phyloP scores from a whole-genome alignment of 2,113 vertebrate genomes.

The Chamaetylas fuelleborni region DNA sequence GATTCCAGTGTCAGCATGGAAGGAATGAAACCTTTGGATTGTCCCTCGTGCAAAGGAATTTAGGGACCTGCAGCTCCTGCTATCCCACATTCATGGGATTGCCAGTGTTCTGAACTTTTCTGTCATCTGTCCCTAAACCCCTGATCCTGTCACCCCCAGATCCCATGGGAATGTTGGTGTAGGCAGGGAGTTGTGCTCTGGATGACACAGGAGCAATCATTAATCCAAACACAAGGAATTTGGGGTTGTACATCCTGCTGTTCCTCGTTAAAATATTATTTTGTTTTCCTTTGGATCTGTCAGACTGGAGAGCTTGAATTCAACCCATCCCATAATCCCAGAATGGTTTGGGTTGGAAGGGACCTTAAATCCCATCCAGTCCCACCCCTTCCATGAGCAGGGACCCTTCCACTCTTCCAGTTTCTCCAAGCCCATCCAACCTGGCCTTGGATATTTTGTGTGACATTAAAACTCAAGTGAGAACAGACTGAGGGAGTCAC shows the following conservation, averaged over 20 bases:
- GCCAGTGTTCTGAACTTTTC: fast-evolving
- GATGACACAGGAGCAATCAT: fast-evolving
- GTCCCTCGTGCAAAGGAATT: background rate
- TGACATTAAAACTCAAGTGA: background rate
- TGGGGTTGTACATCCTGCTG: background rate
- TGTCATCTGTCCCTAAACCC: background rate
- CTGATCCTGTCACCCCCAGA: fast-evolving
- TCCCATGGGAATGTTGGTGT: background rate
- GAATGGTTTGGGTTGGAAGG: background rate
- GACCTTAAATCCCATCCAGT: background rate
- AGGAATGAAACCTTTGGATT: background rate
- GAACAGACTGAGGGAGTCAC: background rate
- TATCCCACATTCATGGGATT: fast-evolving
- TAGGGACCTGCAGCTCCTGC: background rate
- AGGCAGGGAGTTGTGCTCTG: background rate
- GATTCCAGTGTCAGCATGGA: fast-evolving
- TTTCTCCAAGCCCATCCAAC: background rate
- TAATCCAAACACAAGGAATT: background rate
- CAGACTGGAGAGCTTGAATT: background rate
- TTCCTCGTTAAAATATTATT: fast-evolving
- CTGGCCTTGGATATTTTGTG: background rate
- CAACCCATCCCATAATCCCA: background rate
- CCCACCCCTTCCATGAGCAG: background rate
- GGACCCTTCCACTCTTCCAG: background rate
- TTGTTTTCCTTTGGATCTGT: background rate